phyloP scores from a whole-genome alignment of 2,888 invertebrate genomes.

The Amblyjoppa proteus region DNA sequence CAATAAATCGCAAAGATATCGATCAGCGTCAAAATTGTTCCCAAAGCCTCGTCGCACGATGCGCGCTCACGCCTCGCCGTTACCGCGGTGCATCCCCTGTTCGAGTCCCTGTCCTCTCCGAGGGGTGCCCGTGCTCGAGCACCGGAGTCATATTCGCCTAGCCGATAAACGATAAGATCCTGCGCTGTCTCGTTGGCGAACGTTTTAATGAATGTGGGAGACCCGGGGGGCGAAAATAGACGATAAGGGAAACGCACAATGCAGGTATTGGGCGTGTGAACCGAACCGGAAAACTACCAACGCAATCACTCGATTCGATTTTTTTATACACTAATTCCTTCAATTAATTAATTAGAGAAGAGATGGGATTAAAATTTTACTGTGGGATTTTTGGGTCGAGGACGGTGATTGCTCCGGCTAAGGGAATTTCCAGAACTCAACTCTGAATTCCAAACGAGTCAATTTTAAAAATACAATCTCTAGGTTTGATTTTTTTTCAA shows the following conservation, averaged over 20 bases:
- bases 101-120: slow-evolving; percentile 10
- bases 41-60: slow-evolving; percentile 24
- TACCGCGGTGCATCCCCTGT: slow-evolving; percentile 21
- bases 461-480: slow-evolving; percentile 11
- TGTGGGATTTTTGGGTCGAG: not conserved
- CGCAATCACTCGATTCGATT: slow-evolving; percentile 47
- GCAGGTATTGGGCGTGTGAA: slow-evolving; percentile 60
- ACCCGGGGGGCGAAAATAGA: slow-evolving; percentile 55
- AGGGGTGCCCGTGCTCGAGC: slow-evolving; percentile 41
- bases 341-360: not conserved
- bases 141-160: slow-evolving; percentile 61
- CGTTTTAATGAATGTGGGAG: slow-evolving; percentile 74
- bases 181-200: slow-evolving; percentile 55
- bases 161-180: slow-evolving; percentile 71
- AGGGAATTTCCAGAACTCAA: not conserved
- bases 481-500: too few relatives aligned
- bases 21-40: slow-evolving; percentile 31
- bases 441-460: slow-evolving; percentile 49
- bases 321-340: not conserved
- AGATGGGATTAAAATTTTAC: not conserved
- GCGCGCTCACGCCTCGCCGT: slow-evolving; percentile 26
- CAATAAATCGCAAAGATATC: slow-evolving; percentile 36
- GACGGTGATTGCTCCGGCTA: too few relatives aligned
- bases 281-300: slow-evolving; percentile 45
- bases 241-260: slow-evolving; percentile 52